Conservation (phyloP, 1,140 invertebrate genomes). For the Aphelinus atriplicis region DNA sequence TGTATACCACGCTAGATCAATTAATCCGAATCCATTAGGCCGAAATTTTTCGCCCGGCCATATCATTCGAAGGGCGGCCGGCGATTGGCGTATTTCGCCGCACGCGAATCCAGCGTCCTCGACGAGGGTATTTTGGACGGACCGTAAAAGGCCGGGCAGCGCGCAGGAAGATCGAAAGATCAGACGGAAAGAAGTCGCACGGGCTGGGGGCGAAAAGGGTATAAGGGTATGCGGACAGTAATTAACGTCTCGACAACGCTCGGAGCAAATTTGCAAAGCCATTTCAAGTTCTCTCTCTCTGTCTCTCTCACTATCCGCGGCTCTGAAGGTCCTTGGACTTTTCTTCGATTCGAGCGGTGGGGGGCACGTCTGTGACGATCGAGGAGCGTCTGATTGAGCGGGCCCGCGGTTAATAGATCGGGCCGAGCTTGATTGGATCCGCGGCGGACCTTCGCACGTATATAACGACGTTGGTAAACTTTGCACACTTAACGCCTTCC, state of each 20-base stretch:
- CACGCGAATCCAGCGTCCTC: too few species aligned
- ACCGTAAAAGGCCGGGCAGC: constrained; percentile 4
- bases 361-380: too few species aligned
- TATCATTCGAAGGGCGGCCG: too few species aligned
- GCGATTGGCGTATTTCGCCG: too few species aligned
- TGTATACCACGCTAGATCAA: too few species aligned
- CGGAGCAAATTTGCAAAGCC: constrained; percentile 63
- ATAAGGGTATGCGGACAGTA: constrained; percentile 42
- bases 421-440: constrained; percentile 55
- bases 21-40: too few species aligned
- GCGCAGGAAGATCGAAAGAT: neutral
- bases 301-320: neutral
- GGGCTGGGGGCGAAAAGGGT: too few species aligned
- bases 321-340: constrained; percentile 44
- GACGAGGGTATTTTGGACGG: constrained; percentile 8
- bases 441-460: constrained; percentile 43
- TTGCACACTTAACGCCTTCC: constrained; percentile 55
- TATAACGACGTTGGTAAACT: constrained; percentile 60
- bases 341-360: constrained; percentile 42
- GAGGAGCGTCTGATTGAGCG: neutral
- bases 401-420: constrained; percentile 54
- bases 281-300: constrained; percentile 56
- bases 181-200: constrained; percentile 20
- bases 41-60: too few species aligned
- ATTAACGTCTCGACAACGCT: constrained; percentile 56